Conservation (phyloP, 2,797 vertebrate genomes). For the Chrosomus eos region DNA sequence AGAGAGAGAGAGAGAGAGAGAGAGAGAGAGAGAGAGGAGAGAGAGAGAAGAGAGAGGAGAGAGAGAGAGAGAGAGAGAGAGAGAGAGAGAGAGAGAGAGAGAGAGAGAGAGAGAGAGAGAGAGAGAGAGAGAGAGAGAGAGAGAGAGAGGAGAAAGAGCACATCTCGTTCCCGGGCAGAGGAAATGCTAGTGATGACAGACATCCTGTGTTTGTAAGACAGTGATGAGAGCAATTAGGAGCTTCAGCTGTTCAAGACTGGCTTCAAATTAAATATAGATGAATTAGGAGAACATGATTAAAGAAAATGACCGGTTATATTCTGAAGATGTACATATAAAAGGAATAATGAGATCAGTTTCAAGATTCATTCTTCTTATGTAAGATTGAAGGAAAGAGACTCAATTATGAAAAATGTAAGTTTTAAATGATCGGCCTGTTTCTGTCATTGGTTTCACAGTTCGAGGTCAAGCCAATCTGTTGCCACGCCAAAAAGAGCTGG, state of each 20-base stretch:
- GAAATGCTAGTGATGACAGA: slow-evolving; percentile 47
- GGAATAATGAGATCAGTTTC: slow-evolving; percentile 46
- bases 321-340: slow-evolving; percentile 28
- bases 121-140: slow-evolving; percentile 4
- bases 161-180: slow-evolving; percentile 21
- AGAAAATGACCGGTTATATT: slow-evolving; percentile 40
- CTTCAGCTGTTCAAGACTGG: slow-evolving; percentile 44
- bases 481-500: not conserved
- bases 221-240: slow-evolving; percentile 54
- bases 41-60: slow-evolving; percentile 16
- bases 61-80: slow-evolving; percentile 22
- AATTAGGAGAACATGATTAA: slow-evolving; percentile 49
- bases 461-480: slow-evolving; percentile 6
- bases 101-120: slow-evolving; percentile 29
- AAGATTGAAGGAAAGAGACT: not conserved
- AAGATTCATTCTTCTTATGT: not conserved
- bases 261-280: slow-evolving; percentile 51
- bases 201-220: slow-evolving; percentile 45
- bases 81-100: slow-evolving; percentile 21
- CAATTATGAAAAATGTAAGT: not conserved
- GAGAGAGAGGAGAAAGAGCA: slow-evolving; percentile 16
- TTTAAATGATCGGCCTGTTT: not conserved
- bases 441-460: not conserved
- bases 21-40: slow-evolving; percentile 39
- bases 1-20: not conserved